A percentile compares a stretch with the other conserved stretches of the same genome.
These are phyloP conservation scores for Ophioderma brevispina DNA, from an alignment of 35 echinoderm and acorn worm genomes.

Conservation along the genomic window DNA sequence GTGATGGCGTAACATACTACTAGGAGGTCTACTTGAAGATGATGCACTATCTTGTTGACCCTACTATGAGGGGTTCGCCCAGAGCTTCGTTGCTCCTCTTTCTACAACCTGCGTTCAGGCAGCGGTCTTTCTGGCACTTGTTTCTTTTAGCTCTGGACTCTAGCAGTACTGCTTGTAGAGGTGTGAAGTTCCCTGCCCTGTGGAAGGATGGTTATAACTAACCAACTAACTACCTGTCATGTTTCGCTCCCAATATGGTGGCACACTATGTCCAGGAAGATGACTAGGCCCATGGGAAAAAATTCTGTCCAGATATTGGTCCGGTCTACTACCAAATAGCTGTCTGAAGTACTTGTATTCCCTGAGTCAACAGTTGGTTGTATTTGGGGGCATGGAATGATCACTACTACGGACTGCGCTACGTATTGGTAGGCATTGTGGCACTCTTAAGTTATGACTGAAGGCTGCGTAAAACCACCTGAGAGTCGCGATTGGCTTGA, in stretches of 20 bases:
- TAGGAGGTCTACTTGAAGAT: neutral
- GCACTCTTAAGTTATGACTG: neutral
- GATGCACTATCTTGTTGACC: neutral
- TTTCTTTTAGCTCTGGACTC: no score
- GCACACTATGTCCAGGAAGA: neutral
- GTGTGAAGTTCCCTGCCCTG: no score
- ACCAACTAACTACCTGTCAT: neutral
- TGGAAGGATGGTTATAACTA: neutral
- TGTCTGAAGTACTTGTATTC: neutral
- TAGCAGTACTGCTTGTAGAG: no score
- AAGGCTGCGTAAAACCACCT: neutral
- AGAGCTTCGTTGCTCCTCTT: neutral
- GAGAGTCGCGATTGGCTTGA: no score
- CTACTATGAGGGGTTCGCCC: neutral
- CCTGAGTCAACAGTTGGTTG: neutral
- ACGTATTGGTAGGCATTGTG: neutral
- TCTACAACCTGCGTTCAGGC: neutral
- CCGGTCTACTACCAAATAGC: neutral
- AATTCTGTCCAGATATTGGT: neutral
- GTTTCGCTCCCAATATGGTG: neutral
- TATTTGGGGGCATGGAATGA: neutral
- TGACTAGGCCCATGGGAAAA: neutral
- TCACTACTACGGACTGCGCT: neutral
- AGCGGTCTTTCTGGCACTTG: neutral
- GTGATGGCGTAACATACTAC: neutral